Base-by-base conservation (phyloP, 1,140 invertebrate species). In the Trichoplusia ni region DNA sequence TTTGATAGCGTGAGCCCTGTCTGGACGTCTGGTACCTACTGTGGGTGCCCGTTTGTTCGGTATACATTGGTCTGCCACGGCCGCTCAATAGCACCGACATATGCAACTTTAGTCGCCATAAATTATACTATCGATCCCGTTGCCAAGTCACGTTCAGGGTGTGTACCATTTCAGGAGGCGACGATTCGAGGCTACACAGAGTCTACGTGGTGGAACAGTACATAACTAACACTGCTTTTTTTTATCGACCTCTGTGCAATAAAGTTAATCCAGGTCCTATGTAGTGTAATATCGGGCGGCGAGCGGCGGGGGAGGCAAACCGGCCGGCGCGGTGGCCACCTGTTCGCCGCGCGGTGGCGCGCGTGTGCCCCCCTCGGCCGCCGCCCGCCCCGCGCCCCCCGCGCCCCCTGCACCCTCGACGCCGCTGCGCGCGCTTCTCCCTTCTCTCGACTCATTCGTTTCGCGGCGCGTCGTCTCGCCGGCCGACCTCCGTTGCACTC, bases 221-320 rank as follows among this genome's bases (percentile, higher is more conserved):
- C 21, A 60, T 69, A 76, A 71, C 49, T 69, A 67, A 56, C 71
- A 77, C 53, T 69, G 75, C 71, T 77, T 83, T 81, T n/a, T 81
- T 75, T 75, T 82, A 75, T 81, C 69, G 75, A 71, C 56, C 66
- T 80, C 69, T 67, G 61, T 71, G 81, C 82, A 85, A 85, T 87
- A 85, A 85, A 86, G 77, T 86, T 84, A 84, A 86, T 86, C 78
- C 83, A 84, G 83, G 81, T 79, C 75, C 74, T 78, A 75, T 80
- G 81, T 82, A 84, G 78, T 79, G 76, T 79, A 82, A 78, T 82
- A 81, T 79, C 67, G 72, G 72, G 75, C 76, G 75, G 76, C 75
- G 71, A 66, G 69, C 66, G 33, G 73, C 65, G 77, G 69, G 62
- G 65, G 59, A 38, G 31, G 62, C 8, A 71, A 77, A 77, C 75